Percentiles rank a stretch among this genome's conserved stretches.
phyloP scores from a whole-genome alignment of 2,113 vertebrate species.

The Notarius quadriscutis region DNA sequence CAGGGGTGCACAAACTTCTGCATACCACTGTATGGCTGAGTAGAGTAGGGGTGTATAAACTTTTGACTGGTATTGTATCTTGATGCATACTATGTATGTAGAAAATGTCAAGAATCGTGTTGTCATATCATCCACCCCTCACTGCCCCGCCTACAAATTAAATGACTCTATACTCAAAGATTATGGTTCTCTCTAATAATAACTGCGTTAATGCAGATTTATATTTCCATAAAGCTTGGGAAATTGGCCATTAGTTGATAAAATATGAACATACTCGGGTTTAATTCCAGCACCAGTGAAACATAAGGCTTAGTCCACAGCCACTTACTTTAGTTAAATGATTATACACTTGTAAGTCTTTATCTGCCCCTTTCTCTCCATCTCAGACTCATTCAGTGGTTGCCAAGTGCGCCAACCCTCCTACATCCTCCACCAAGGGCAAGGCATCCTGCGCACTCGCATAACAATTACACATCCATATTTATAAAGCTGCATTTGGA shows the following conservation, averaged over 20 bases:
- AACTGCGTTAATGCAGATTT: not conserved
- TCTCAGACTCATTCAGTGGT: constrained; percentile 2
- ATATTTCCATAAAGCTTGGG: not conserved
- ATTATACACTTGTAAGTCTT: not conserved
- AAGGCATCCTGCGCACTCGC: not conserved
- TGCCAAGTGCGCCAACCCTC: not conserved
- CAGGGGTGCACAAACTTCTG: no score
- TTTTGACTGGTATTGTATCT: no score
- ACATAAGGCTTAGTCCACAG: not conserved
- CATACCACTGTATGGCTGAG: no score
- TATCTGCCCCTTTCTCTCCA: not conserved
- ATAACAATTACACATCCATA: constrained; percentile 51
- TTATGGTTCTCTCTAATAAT: not conserved
- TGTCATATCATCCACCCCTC: not conserved
- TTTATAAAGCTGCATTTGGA: constrained; percentile 62
- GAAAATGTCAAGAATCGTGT: not conserved
- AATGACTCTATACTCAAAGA: not conserved
- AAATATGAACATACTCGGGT: not conserved
- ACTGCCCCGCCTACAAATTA: not conserved
- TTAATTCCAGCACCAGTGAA: not conserved
- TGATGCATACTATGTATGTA: no score
- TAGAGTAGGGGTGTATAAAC: no score
- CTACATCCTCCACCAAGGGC: constrained; percentile 3
- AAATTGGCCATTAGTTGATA: not conserved
- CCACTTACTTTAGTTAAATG: not conserved